Base-by-base conservation (phyloP, 2,888 invertebrate genomes). In the Syritta pipiens region DNA sequence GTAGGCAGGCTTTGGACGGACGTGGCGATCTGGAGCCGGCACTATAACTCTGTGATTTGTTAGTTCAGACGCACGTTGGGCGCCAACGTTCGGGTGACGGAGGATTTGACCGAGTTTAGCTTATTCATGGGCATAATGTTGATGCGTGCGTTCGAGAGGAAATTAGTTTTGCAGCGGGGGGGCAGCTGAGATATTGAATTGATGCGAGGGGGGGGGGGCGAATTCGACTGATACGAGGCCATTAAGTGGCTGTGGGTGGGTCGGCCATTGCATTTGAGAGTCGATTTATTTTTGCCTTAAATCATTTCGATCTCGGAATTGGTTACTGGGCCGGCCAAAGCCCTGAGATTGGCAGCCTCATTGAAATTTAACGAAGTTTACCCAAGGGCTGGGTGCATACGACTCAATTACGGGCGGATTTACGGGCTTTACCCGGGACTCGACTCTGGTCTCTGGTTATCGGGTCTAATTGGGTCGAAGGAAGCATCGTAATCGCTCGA, bases 41-140 rank as follows among this genome's bases (percentile, higher is more conserved):
- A 24, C 26, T 19, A 42, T 60, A 60, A 60, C 51, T 49, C 44
- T 69, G 49, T 60, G 59, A 69, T 69, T 60, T 69, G 59, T 51
- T 60, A 24, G 51, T 28, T 57, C 40, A 48, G 55, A 30, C 14
- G 12, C 3, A 4, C 32, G 42, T 28, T 28, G 17, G 9, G 42
- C 19, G 6, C 7, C n/a, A 1, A 5, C 22, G 17, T 22, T 4
- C 20, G 22, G 14, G 5, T 19, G 46, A 51, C 32, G 26, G 26
- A 30, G 44, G 20, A 48, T 35, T 59, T 12, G 53, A n/a, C 32
- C 24, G 12, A 30, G 12, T 51, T 28, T 57, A 19, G 20, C n/a
- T 62, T 53, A 51, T 51, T 51, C 35, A 53, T 37, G 37, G 9
- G 17, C 12, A 22, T 28, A 42, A 57, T 42, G 10, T 7, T 2